Conservation (phyloP, 2,888 invertebrate species). For the Drosophila koepferae region DNA sequence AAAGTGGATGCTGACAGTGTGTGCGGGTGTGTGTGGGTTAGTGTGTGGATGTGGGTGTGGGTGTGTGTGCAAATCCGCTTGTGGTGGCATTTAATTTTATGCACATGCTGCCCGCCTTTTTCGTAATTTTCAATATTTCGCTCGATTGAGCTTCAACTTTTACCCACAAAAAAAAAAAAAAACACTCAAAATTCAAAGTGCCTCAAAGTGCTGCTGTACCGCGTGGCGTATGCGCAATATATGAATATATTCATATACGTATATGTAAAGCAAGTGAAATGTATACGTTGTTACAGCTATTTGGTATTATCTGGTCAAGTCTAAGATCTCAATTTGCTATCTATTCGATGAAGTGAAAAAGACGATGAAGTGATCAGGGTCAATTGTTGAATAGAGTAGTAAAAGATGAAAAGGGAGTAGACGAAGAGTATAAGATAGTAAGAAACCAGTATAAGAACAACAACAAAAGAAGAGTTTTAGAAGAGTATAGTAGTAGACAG, state of each 20-base stretch:
- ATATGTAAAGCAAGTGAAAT: not conserved
- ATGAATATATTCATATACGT: not conserved
- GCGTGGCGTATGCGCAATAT: not conserved
- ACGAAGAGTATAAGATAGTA: not conserved
- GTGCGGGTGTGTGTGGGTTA: slow-evolving; percentile 1
- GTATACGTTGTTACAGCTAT: not conserved
- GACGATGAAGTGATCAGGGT: not conserved
- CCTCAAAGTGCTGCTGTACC: not conserved
- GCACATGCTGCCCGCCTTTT: slow-evolving; percentile 47
- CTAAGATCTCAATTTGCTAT: not conserved
- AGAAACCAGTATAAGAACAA: not conserved
- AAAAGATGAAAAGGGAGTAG: not conserved
- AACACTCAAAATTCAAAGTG: slow-evolving; percentile 8
- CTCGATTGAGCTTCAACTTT: slow-evolving; percentile 49
- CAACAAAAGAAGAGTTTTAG: not conserved
- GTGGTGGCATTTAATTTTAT: slow-evolving; percentile 61
- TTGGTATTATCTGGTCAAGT: not conserved
- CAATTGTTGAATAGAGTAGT: not conserved
- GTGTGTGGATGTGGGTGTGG: slow-evolving; percentile 4
- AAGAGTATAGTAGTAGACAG: not conserved
- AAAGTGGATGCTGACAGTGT: slow-evolving; percentile 38
- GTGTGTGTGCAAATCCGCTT: slow-evolving; percentile 19
- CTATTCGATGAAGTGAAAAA: not conserved
- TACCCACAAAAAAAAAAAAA: not conserved
- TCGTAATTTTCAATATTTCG: slow-evolving; percentile 65